Evolutionary conservation across 2,888 invertebrate species (phyloP).

Genomic region (Pedicia rivosa): DNA sequence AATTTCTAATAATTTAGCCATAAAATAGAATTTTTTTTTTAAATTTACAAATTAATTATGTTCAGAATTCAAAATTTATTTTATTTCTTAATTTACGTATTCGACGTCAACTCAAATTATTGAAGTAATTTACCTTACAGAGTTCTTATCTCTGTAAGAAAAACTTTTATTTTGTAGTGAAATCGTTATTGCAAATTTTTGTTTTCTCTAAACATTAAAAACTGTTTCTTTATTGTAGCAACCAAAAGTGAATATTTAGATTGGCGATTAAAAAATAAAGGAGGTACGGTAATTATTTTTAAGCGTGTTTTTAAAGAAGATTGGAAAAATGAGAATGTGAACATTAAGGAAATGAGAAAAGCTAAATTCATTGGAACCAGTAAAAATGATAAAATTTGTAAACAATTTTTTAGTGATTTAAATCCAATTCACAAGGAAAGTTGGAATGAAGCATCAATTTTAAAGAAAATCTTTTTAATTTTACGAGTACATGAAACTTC

Average conservation of each 20-base stretch:
- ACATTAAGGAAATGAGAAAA: background rate
- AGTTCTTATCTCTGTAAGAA: too few relatives aligned
- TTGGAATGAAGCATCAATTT: constrained; percentile 8
- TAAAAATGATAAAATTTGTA: constrained; percentile 8
- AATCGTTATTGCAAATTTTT: too few relatives aligned
- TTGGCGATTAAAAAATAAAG: background rate
- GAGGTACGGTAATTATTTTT: background rate
- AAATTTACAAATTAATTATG: too few relatives aligned
- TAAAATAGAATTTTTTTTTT: too few relatives aligned
- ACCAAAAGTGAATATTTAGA: background rate
- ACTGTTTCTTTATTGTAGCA: background rate
- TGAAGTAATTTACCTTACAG: too few relatives aligned
- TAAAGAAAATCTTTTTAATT: constrained; percentile 7
- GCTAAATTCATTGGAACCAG: background rate
- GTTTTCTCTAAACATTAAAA: too few relatives aligned
- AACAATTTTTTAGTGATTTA: constrained; percentile 8
- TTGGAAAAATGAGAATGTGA: constrained; percentile 12
- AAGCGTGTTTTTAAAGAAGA: too few relatives aligned
- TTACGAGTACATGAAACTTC: constrained; percentile 6
- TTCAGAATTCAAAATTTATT: too few relatives aligned
- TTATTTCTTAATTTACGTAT: too few relatives aligned
- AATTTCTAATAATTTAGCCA: too few relatives aligned
- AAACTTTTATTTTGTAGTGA: too few relatives aligned
- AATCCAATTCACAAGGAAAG: constrained; percentile 10
- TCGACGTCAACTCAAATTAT: too few relatives aligned